phyloP scores from a whole-genome alignment of 1,140 invertebrate genomes.

The Helicorthomorpha holstii region DNA sequence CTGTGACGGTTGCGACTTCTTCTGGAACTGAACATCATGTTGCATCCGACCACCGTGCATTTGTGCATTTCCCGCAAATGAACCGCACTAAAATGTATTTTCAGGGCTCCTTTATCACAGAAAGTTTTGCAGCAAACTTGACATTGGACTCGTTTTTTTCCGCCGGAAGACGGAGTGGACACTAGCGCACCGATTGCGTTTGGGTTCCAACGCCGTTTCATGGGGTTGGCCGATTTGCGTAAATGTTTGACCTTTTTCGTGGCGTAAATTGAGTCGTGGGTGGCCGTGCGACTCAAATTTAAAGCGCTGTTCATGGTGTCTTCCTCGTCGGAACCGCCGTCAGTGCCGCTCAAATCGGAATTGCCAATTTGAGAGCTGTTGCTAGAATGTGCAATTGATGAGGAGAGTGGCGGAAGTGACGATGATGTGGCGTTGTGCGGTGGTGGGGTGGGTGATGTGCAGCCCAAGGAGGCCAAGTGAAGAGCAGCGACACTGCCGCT shows the following conservation, averaged over 20 bases:
- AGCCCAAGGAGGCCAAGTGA: slow-evolving; percentile 30
- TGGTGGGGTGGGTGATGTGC: slow-evolving; percentile 28
- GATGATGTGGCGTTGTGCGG: slow-evolving; percentile 24
- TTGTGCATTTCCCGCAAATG: slow-evolving; percentile 98
- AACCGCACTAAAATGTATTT: slow-evolving; percentile 98
- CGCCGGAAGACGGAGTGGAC: slow-evolving; percentile 76
- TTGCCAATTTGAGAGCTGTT: slow-evolving; percentile 9
- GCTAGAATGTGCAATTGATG: slow-evolving; percentile 23
- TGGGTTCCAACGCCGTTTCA: slow-evolving; percentile 82
- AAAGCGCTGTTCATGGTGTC: slow-evolving; percentile 17
- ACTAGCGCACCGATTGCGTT: slow-evolving; percentile 72
- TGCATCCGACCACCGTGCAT: slow-evolving; percentile 95
- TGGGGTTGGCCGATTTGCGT: slow-evolving; percentile 65
- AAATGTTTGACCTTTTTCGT: slow-evolving; percentile 32
- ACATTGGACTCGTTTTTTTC: slow-evolving; percentile 93
- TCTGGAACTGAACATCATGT: slow-evolving; percentile 97
- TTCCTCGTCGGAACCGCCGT: slow-evolving; percentile 17
- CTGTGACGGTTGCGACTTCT: slow-evolving; percentile 89
- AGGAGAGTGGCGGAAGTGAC: slow-evolving; percentile 14
- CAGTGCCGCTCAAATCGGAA: slow-evolving; percentile 12
- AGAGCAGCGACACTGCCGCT: slow-evolving; percentile 21
- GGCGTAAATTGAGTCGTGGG: slow-evolving; percentile 18
- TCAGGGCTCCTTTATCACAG: slow-evolving; percentile 98
- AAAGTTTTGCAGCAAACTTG: slow-evolving; percentile 97
- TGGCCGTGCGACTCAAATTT: slow-evolving; percentile 11